Evolutionary conservation across 1,140 invertebrate species (phyloP).

Genomic region (Seison nebaliae): DNA sequence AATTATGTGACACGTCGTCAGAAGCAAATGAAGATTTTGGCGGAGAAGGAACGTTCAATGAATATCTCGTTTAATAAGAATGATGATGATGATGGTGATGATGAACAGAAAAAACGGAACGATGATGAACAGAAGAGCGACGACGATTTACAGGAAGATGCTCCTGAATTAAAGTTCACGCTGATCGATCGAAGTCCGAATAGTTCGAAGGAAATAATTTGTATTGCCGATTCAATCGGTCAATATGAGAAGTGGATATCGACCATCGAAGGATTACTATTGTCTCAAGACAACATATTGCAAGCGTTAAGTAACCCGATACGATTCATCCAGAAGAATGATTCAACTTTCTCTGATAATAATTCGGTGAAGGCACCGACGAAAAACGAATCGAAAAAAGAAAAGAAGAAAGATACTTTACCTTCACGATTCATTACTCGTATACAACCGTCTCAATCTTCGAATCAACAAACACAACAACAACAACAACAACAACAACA

Average conservation of each 20-base stretch:
- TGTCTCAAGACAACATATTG: constrained; percentile 25
- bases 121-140: constrained; percentile 91
- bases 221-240: constrained; percentile 4
- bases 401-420: constrained; percentile 2
- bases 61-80: too few species aligned
- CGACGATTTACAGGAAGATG: constrained; percentile 45
- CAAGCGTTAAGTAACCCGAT: constrained; percentile 32
- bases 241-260: constrained; percentile 9
- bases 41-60: too few species aligned
- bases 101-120: too few species aligned
- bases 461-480: constrained; percentile 11
- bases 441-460: constrained; percentile 14
- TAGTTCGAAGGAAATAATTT: constrained; percentile 5
- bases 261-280: constrained; percentile 3
- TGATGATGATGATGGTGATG: too few species aligned
- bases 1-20: too few species aligned
- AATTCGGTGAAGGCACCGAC: constrained; percentile 17
- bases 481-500: constrained; percentile 5
- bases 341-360: constrained; percentile 28
- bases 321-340: constrained; percentile 15
- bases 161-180: constrained; percentile 42
- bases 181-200: constrained; percentile 39
- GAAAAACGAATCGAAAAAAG: background rate
- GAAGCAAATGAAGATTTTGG: too few species aligned
- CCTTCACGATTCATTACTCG: constrained; percentile 16